Conservation (phyloP, 2,797 vertebrate genomes). For the Rallus crepitans region DNA sequence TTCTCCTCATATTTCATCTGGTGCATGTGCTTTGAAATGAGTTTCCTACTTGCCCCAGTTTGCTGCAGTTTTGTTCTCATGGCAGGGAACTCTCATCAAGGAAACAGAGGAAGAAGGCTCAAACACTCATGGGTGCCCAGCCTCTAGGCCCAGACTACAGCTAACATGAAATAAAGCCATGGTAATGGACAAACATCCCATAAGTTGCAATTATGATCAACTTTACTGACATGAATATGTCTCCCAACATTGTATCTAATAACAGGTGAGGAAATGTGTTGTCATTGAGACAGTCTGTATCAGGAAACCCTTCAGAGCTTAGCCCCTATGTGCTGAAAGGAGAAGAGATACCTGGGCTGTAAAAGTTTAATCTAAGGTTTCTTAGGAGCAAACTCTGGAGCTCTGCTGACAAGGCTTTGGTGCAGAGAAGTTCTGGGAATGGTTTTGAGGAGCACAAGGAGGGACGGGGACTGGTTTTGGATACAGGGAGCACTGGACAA, state of each 20-base stretch:
- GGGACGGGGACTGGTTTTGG: neutral
- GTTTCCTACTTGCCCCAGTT: neutral
- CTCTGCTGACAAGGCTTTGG: neutral
- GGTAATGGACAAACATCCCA: neutral
- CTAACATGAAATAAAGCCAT: neutral
- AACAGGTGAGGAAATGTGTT: neutral
- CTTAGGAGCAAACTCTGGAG: neutral
- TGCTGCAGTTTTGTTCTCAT: neutral
- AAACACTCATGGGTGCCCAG: neutral
- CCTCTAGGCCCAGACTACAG: neutral
- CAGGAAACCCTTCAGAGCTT: neutral
- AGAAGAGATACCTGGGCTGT: neutral
- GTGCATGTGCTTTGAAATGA: neutral
- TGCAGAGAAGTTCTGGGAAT: neutral
- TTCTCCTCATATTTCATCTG: neutral
- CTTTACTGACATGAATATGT: neutral
- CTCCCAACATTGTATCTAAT: neutral
- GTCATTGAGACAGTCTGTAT: neutral
- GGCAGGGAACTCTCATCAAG: neutral
- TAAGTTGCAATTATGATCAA: accelerated
- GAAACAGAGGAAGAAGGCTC: neutral
- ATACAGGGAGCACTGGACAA: neutral
- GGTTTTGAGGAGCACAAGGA: neutral
- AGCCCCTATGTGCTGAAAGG: neutral
- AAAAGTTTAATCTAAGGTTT: neutral